phyloP scores from a whole-genome alignment of 2,888 invertebrate genomes.

The Craniophora ligustri region DNA sequence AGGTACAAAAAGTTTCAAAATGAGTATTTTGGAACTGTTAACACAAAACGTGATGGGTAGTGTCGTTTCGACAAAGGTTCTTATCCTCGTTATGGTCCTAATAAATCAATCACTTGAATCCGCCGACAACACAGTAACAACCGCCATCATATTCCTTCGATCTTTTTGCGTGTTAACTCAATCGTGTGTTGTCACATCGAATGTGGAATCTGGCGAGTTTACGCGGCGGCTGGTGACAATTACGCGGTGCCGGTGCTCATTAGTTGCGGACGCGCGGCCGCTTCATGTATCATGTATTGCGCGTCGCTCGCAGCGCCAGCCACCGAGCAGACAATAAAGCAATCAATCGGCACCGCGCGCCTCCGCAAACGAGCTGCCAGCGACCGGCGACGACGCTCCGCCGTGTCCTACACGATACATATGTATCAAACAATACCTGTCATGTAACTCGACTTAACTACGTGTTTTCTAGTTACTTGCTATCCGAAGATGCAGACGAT shows the following conservation, averaged over 20 bases:
- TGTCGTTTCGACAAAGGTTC: conserved; percentile 56
- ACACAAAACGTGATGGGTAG: conserved; percentile 40
- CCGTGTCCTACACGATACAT: conserved; percentile 60
- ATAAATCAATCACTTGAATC: conserved; percentile 71
- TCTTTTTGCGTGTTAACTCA: conserved; percentile 74
- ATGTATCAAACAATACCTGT: conserved; percentile 60
- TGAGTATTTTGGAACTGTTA: conserved; percentile 45
- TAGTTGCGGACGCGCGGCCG: conserved; percentile 75
- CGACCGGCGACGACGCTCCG: conserved; percentile 59
- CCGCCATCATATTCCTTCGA: conserved; percentile 67
- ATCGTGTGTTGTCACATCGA: conserved; percentile 63
- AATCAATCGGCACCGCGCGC: conserved; percentile 80
- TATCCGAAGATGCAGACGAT: conserved; percentile 36
- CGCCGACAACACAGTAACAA: conserved; percentile 64
- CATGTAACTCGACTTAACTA: conserved; percentile 49
- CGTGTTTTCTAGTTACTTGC: conserved; percentile 33
- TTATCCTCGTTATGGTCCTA: conserved; percentile 65
- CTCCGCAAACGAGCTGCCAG: conserved; percentile 74
- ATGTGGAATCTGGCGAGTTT: conserved; percentile 65
- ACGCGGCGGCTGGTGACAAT: conserved; percentile 74
- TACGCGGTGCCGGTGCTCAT: conserved; percentile 81
- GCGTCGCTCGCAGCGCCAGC: conserved; percentile 71
- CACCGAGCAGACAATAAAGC: conserved; percentile 83
- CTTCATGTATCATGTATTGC: conserved; percentile 86
- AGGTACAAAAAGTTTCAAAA: background rate